Base-by-base conservation (phyloP, 2,797 vertebrate genomes). In the Xerus rutilus region DNA sequence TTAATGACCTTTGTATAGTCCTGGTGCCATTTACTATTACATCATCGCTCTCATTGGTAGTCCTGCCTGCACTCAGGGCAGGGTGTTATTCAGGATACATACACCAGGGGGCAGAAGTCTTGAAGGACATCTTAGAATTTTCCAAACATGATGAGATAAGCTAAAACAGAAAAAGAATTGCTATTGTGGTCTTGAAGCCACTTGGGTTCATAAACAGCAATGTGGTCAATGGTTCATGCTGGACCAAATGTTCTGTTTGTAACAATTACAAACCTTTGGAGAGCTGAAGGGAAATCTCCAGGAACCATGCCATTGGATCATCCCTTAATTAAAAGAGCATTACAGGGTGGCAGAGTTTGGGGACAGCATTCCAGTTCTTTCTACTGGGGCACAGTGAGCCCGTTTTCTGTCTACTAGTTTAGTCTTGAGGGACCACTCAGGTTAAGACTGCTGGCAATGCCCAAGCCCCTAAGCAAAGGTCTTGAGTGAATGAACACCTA, bases 1-100 rank as follows among this genome's bases (percentile, higher is more conserved):
- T 89, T 94, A 92, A 85, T 82, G 65, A 70, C 25, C 79, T 81
- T 21, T 57, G 84, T 23, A 96, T 54, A 67, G 64, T 88, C 47
- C 30, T 9, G 47, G 67, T 90, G 43, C 45, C n/a, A 4, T 35
- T 10, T 59, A 45, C 45, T 43, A 5, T 28, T 28, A 62, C 43
- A 74, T 69, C 86, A 54, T 64, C 8, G 21, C 4, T 81, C 7
- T 4, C 39, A 72, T 23, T 91, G 14, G 23, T 11, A 65, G 84
- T 54, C 49, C 57, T 69, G 49, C 45, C 14, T 65, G 15, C n/a
- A 18, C 15, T n/a, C 47, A 32, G 23, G 45, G 23, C 52, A 77
- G 3, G 1, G 35, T 83, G 43, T 79, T 70, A 13, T 25, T 67
- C 0, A 20, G 67, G 83, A 39, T 5, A 30, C 18, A 57, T 43